Evolutionary conservation across 1,140 invertebrate species (phyloP).

Genomic region (Leptonema lineaticorne): DNA sequence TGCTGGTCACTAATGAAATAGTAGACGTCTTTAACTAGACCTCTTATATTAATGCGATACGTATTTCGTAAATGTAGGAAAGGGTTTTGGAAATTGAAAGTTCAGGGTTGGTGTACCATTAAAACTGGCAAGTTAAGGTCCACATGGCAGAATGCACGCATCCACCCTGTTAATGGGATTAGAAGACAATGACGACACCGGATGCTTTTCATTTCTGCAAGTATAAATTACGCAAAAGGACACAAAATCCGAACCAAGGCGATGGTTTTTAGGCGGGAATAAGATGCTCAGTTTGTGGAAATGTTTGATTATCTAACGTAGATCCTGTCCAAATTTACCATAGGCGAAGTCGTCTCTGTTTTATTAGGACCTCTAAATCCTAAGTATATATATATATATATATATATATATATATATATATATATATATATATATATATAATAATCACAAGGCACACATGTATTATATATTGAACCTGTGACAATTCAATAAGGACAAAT

Average conservation of each 20-base stretch:
- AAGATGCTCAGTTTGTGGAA: background rate
- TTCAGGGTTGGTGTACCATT: too few relatives aligned
- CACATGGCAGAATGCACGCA: constrained; percentile 1
- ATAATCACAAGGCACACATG: too few relatives aligned
- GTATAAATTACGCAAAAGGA: constrained; percentile 7
- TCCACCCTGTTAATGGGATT: constrained; percentile 4
- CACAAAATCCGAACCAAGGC: too few relatives aligned
- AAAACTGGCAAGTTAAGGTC: too few relatives aligned
- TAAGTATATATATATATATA: background rate
- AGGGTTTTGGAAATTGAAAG: too few relatives aligned
- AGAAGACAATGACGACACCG: constrained; percentile 1
- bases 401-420: constrained; percentile 1
- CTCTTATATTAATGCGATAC: too few relatives aligned
- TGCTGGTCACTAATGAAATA: too few relatives aligned
- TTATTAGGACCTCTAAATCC: background rate
- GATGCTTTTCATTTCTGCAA: constrained; percentile 18
- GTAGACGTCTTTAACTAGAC: too few relatives aligned
- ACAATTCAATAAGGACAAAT: too few relatives aligned
- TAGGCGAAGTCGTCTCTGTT: background rate
- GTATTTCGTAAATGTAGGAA: too few relatives aligned
- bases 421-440: background rate
- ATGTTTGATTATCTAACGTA: constrained; percentile 1
- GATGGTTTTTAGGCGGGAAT: background rate
- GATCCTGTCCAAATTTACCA: background rate
- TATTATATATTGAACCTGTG: too few relatives aligned